Evolutionary conservation across 92 coral and sea anemone species (phyloP), one percentile per base, ranked within the genome.

Genomic region (Blastomussa wellsi): DNA sequence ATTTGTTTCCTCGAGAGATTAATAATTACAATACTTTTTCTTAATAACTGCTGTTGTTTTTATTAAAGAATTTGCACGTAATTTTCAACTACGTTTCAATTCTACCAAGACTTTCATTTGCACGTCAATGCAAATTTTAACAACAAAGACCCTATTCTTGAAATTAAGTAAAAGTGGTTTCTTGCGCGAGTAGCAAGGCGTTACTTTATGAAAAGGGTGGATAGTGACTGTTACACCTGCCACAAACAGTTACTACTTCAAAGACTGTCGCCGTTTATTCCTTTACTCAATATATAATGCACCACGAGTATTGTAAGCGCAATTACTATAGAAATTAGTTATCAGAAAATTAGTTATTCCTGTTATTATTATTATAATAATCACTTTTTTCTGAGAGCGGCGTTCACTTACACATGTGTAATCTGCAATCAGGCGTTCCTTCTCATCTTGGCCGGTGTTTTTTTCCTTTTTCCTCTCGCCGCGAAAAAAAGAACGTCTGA

Each of bases 81-180:
- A 60, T 79, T 79, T 79, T 79, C 82, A 41, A 79, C 33, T 31
- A 62, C 72, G 60, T 59, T 37, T n/a, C 52, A 79, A 79, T 79
- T 79, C 37, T 36, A 19, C 70, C 39, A 20, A 37, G 55, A 19
- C 71, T 5, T 69, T 64, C 71, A 64, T 79, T 79, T 60, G 37
- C 35, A 79, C 72, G 82, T 79, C 69, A 79, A 60, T 60, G 73
- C 72, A 38, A 79, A 79, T 79, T 48, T 37, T 1, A 52, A 39
- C 55, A 79, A 79, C 82, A 79, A 78, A 78, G 70, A 59, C 22
- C 22, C 3, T 7, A 49, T 53, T 19, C 28, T 55, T 77, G 20
- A 77, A 53, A 20, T 26, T 33, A 55, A 77, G 80, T 55, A 47
- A 77, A 77, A 77, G 80, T 77, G 48, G 31, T 77, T 52, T 51